Evolutionary conservation across 2,113 vertebrate genomes (phyloP).

Genomic region (Xyrauchen texanus): DNA sequence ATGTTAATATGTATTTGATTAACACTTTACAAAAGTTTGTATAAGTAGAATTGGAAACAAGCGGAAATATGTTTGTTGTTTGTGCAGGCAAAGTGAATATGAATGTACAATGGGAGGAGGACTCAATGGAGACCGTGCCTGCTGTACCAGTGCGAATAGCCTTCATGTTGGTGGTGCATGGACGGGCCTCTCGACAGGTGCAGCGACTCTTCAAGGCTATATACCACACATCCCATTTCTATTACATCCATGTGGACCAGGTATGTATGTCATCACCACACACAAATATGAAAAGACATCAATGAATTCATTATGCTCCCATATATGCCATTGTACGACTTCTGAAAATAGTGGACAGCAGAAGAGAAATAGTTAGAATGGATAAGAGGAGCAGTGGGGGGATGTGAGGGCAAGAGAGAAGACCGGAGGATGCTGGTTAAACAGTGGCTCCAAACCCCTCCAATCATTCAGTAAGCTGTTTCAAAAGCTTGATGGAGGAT

Average conservation of each 20-base stretch:
- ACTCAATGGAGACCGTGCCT: conserved; percentile 84
- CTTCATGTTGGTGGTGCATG: conserved; percentile 95
- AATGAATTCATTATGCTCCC: not conserved
- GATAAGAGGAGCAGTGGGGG: not conserved
- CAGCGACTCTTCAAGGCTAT: conserved; percentile 98
- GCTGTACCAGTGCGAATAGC: conserved; percentile 88
- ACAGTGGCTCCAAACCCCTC: conserved; percentile 15
- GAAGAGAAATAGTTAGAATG: not conserved
- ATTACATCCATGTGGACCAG: conserved; percentile 98
- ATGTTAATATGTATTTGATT: too few species aligned
- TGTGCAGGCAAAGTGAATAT: conserved; percentile 88
- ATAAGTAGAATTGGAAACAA: too few species aligned
- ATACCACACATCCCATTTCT: conserved; percentile 95
- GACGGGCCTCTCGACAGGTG: conserved; percentile 91
- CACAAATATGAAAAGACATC: not conserved
- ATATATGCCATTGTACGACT: too few species aligned
- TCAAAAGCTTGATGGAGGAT: conserved; percentile 50
- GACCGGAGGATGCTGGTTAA: conserved; percentile 7
- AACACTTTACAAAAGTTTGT: too few species aligned
- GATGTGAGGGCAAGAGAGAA: not conserved
- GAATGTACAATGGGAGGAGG: conserved; percentile 94
- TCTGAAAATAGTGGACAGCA: not conserved
- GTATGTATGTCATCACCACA: conserved; percentile 64
- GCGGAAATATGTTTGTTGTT: too few species aligned
- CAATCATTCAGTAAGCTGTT: conserved; percentile 33